Conservation (phyloP, 2,888 invertebrate genomes). For the Drosophila mulleri region DNA sequence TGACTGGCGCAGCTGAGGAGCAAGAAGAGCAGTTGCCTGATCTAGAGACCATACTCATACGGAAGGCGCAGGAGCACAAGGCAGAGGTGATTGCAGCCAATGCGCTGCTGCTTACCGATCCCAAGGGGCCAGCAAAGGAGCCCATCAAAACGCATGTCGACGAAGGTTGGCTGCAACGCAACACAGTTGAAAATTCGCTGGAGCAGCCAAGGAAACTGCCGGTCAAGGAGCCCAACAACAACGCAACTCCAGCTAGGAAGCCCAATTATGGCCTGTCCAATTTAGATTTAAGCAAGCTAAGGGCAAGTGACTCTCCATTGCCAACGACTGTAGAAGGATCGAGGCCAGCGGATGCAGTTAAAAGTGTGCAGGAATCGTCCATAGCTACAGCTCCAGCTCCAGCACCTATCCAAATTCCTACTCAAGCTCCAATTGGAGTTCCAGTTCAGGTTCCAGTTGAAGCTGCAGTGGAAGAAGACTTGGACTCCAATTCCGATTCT, state of each 20-base stretch:
- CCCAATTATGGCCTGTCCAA: constrained; percentile 85
- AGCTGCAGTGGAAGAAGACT: background rate
- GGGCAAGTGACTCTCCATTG: background rate
- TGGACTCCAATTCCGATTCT: constrained; percentile 88
- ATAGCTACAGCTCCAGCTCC: background rate
- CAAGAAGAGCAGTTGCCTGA: constrained; percentile 78
- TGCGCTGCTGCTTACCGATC: constrained; percentile 53
- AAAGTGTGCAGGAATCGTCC: background rate
- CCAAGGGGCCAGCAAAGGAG: constrained; percentile 39
- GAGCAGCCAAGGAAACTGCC: constrained; percentile 11
- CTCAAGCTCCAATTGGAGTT: background rate
- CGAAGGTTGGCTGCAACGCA: constrained; percentile 87
- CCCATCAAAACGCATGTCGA: constrained; percentile 83
- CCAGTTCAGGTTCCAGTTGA: background rate
- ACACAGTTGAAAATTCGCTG: constrained; percentile 51
- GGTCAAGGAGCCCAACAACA: constrained; percentile 39
- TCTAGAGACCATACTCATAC: constrained; percentile 84
- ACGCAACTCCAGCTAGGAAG: constrained; percentile 33
- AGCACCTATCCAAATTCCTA: too few species aligned
- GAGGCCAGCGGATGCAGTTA: background rate
- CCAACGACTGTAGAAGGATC: background rate
- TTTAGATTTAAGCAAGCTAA: constrained; percentile 75
- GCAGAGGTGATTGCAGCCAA: constrained; percentile 51
- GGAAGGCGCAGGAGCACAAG: constrained; percentile 81
- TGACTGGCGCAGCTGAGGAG: background rate